phyloP scores from a whole-genome alignment of 1,140 invertebrate genomes.

The Chymomyza costata region DNA sequence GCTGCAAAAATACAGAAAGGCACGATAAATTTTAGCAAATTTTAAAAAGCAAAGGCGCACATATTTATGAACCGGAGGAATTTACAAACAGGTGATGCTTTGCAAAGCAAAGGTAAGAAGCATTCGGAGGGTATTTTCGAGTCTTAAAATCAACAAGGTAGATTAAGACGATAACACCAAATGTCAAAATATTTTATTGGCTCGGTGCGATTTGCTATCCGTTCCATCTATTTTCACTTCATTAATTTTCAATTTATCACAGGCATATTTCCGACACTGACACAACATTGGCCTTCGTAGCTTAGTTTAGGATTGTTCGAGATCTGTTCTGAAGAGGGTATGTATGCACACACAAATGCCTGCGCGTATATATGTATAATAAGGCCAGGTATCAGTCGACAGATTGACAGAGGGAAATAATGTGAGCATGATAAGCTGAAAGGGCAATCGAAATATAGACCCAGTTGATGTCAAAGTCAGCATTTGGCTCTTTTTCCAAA shows the following conservation, averaged over 20 bases:
- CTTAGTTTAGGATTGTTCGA: not conserved
- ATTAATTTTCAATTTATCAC: slow-evolving; percentile 76
- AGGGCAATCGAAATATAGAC: no score
- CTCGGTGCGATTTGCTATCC: slow-evolving; percentile 75
- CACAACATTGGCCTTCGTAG: not conserved
- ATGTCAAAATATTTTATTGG: slow-evolving; percentile 76
- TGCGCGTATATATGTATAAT: no score
- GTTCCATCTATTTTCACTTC: slow-evolving; percentile 76
- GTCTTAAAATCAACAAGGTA: slow-evolving; percentile 68
- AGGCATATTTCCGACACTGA: slow-evolving; percentile 73
- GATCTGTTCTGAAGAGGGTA: no score
- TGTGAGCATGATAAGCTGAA: no score
- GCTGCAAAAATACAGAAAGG: slow-evolving; percentile 36
- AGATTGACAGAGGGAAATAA: no score
- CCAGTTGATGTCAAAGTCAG: no score
- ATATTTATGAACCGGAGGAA: slow-evolving; percentile 24
- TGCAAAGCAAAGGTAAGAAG: slow-evolving; percentile 2
- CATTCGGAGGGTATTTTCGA: slow-evolving; percentile 15
- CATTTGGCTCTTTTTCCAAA: no score
- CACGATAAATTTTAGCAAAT: slow-evolving; percentile 32
- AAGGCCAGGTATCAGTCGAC: slow-evolving; percentile 57
- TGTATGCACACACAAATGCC: no score
- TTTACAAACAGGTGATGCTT: slow-evolving; percentile 49
- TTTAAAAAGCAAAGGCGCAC: slow-evolving; percentile 12
- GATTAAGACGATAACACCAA: slow-evolving; percentile 75